These are phyloP conservation scores for Machaerirhynchus nigripectus DNA, from an alignment of 2,113 vertebrate genomes.

Conservation along the genomic window DNA sequence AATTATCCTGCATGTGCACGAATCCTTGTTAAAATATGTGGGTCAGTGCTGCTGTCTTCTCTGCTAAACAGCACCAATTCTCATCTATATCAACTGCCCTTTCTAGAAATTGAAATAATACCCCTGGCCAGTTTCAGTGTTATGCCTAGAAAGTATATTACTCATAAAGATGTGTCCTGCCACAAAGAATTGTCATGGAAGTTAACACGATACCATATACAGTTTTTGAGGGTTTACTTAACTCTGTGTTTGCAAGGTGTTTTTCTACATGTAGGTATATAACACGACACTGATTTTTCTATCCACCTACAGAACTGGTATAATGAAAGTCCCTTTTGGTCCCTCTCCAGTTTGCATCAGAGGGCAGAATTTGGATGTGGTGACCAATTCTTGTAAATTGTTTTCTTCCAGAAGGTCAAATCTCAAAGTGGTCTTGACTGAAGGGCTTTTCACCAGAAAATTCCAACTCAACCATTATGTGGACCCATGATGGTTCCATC, in stretches of 20 bases:
- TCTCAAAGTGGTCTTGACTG: background rate
- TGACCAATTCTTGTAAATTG: background rate
- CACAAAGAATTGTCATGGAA: constrained; percentile 17
- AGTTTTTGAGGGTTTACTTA: background rate
- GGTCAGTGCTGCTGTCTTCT: constrained; percentile 16
- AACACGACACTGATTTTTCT: background rate
- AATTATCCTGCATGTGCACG: background rate
- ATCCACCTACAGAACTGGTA: background rate
- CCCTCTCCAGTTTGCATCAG: background rate
- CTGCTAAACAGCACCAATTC: background rate
- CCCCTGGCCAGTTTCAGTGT: background rate
- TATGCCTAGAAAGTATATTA: background rate
- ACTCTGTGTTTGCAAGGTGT: background rate
- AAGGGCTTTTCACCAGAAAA: background rate
- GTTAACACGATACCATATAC: background rate
- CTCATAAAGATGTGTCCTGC: constrained; percentile 1
- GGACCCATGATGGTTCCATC: background rate
- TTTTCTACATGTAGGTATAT: background rate
- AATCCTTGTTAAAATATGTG: background rate
- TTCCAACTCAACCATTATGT: fast-evolving
- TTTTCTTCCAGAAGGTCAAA: background rate
- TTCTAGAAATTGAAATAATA: constrained; percentile 55
- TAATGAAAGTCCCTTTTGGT: background rate
- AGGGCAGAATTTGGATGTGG: background rate
- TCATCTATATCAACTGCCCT: background rate